phyloP scores from a whole-genome alignment of 2,888 invertebrate genomes.

The Hemithea aestivaria region DNA sequence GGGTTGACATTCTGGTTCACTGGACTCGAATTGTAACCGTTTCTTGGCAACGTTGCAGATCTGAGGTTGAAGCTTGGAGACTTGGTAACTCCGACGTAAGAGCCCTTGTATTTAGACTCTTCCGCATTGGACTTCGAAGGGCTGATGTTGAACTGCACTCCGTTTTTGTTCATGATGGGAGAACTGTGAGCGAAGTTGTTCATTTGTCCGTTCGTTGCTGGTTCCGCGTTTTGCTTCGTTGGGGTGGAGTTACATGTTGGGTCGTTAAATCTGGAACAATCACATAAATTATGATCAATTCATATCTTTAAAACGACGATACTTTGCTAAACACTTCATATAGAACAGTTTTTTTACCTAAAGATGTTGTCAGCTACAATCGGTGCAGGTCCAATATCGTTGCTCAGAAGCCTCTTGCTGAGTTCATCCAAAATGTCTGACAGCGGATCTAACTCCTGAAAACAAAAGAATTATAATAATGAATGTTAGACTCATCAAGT shows the following conservation, averaged over 20 bases:
- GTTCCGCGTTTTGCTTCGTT: constrained; percentile 46
- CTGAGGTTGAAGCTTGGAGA: constrained; percentile 74
- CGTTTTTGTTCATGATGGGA: constrained; percentile 77
- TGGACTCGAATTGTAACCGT: constrained; percentile 75
- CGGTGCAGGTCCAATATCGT: constrained; percentile 55
- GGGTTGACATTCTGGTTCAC: constrained; percentile 67
- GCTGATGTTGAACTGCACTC: constrained; percentile 74
- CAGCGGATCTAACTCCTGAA: constrained; percentile 81
- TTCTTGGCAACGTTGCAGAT: constrained; percentile 86
- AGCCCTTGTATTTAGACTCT: constrained; percentile 64
- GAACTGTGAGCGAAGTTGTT: constrained; percentile 71
- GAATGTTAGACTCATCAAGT: too few relatives aligned
- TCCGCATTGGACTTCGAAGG: constrained; percentile 69
- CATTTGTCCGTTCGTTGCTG: constrained; percentile 48
- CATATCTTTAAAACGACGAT: too few relatives aligned
- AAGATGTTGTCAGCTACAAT: constrained; percentile 81
- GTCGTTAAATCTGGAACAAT: constrained; percentile 79
- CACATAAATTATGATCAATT: constrained; percentile 1
- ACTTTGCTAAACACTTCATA: too few relatives aligned
- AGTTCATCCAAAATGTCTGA: constrained; percentile 84
- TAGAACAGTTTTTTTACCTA: too few relatives aligned
- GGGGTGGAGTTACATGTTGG: constrained; percentile 75
- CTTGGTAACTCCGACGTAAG: constrained; percentile 60
- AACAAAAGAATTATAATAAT: constrained; percentile 21
- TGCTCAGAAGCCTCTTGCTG: constrained; percentile 80